Conservation (phyloP, 2,888 invertebrate genomes). For the Mallateleia sp. region DNA sequence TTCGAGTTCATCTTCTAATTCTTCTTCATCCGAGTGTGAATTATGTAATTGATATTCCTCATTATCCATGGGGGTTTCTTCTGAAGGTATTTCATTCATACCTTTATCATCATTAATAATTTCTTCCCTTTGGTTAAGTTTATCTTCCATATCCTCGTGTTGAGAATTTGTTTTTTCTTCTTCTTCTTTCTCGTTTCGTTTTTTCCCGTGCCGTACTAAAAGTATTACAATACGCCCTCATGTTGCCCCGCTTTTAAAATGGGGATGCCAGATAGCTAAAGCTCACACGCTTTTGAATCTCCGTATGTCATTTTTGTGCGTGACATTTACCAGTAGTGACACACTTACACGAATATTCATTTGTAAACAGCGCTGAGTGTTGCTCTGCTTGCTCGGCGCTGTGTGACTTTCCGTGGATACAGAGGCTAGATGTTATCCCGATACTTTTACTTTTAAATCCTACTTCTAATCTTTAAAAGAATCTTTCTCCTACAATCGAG, state of each 20-base stretch:
- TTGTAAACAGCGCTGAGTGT: slow-evolving; percentile 67
- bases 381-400: slow-evolving; percentile 55
- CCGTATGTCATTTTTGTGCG: slow-evolving; percentile 73
- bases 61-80: too few relatives aligned
- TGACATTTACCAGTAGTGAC: slow-evolving; percentile 71
- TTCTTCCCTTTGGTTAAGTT: too few relatives aligned
- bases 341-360: slow-evolving; percentile 75
- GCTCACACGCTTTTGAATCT: slow-evolving; percentile 54
- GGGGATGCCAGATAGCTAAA: slow-evolving; percentile 53
- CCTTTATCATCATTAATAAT: too few relatives aligned
- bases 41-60: too few relatives aligned
- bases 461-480: slow-evolving; percentile 75
- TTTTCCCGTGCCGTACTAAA: slow-evolving; percentile 2
- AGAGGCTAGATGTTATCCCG: slow-evolving; percentile 76
- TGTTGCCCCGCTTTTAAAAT: slow-evolving; percentile 45
- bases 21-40: too few relatives aligned
- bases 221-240: slow-evolving; percentile 60
- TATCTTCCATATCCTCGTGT: too few relatives aligned
- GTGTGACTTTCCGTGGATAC: slow-evolving; percentile 61
- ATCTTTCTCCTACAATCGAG: slow-evolving; percentile 70
- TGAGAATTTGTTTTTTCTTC: too few relatives aligned
- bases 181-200: background rate
- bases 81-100: too few relatives aligned
- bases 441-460: slow-evolving; percentile 76
- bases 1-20: too few relatives aligned